These are phyloP conservation scores for Ginglymostoma cirratum DNA, from an alignment of 2,113 vertebrate genomes.

Conservation along the genomic window DNA sequence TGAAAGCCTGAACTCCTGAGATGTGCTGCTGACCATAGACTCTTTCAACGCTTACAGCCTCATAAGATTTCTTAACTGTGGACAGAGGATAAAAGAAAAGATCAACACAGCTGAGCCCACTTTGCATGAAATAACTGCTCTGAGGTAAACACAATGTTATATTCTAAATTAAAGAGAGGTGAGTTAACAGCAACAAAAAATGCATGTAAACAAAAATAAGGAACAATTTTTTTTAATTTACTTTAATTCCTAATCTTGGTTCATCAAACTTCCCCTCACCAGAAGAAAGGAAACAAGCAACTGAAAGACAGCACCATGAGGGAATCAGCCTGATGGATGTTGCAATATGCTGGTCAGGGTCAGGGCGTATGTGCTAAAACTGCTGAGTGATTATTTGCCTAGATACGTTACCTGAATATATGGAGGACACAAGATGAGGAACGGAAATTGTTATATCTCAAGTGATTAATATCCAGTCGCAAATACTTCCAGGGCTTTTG, in stretches of 20 bases:
- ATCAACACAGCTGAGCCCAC: neutral
- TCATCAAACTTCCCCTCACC: neutral
- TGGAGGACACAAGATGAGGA: neutral
- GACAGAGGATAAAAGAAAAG: neutral
- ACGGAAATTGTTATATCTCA: neutral
- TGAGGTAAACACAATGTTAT: neutral
- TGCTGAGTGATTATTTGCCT: neutral
- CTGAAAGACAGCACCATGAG: neutral
- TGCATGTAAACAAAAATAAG: neutral
- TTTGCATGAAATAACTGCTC: neutral
- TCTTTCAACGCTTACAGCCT: neutral
- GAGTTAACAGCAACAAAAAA: neutral
- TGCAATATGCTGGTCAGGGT: neutral
- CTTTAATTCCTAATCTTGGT: neutral
- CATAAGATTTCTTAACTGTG: neutral
- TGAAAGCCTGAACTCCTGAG: neutral
- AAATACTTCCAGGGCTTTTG: neutral
- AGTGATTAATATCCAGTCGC: neutral
- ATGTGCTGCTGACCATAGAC: neutral
- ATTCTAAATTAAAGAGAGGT: neutral
- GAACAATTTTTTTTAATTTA: neutral
- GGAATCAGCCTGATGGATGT: neutral
- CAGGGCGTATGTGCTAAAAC: neutral
- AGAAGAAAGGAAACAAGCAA: neutral
- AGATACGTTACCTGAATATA: neutral